Evolutionary conservation across 1,140 invertebrate species (phyloP).

Genomic region (Ceratosolen fusciceps): DNA sequence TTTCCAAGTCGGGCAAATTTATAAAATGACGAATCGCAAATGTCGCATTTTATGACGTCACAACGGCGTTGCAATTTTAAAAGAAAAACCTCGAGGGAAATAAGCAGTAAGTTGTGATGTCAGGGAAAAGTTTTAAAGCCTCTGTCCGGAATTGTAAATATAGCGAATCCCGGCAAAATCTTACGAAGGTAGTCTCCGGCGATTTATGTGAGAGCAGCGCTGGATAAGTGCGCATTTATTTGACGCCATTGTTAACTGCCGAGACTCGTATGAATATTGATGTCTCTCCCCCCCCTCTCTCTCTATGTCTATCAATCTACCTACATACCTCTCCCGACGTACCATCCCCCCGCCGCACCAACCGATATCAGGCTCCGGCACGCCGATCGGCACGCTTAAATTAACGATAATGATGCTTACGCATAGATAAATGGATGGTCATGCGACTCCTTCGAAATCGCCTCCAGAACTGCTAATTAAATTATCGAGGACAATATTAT

Average conservation of each 20-base stretch:
- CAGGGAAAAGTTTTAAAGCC: background rate
- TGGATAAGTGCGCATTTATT: background rate
- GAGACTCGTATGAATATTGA: background rate
- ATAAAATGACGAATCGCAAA: background rate
- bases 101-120: background rate
- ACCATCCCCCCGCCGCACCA: background rate
- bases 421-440: background rate
- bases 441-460: background rate
- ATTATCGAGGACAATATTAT: constrained; percentile 6
- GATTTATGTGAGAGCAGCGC: background rate
- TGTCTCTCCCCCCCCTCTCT: background rate
- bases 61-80: background rate
- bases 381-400: background rate
- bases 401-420: background rate
- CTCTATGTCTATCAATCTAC: background rate
- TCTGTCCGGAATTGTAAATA: background rate
- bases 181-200: background rate
- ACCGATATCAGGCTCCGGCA: too few relatives aligned
- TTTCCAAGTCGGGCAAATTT: background rate
- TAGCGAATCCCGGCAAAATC: background rate
- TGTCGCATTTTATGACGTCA: background rate
- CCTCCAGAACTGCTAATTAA: background rate
- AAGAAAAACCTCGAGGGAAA: background rate
- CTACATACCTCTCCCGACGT: background rate
- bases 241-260: background rate